Evolutionary conservation across 2,113 vertebrate genomes (phyloP), one percentile per base, ranked within the genome.

Genomic region (Syngnathus typhle): DNA sequence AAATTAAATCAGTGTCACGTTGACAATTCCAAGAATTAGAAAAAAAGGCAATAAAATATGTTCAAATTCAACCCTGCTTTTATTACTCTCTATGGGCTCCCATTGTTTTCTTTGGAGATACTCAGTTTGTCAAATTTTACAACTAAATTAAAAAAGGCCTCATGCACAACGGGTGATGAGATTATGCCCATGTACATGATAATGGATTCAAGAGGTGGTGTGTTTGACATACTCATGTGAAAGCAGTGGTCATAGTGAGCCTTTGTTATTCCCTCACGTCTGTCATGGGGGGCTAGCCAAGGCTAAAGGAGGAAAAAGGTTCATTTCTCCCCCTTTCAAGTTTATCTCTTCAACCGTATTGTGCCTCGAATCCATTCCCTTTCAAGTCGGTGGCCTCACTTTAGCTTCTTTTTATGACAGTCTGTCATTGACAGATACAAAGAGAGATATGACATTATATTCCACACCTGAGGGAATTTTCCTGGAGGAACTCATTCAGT

Each of bases 281-380:
- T 47, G 68, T 74, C 70, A 74, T 63, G 60, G 62, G 56, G 68
- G 74, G 72, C 52, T 23, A 46, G 62, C 72, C 4, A 23, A 69
- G 68, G 72, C 72, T 55, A 73, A 61, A 66, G 60, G 51, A 49
- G 64, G 51, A 62, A 62, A 70, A 63, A 70, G 71, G 67, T 71
- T 85, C 81, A 83, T 78, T 77, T 59, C n/a, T 2, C 64, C 70
- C 61, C 60, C 74, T 81, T 83, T 79, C 47, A 76, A 38, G 77
- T 87, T 82, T 83, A 83, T 86, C 79, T 80, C 69, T 52, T 71
- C 59, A 41, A 69, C 70, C 85, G 76, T 62, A 85, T 79, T 82
- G 82, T 76, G 66, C 65, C 71, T 77, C 49, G 36, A 60, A 68
- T 83, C 63, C 73, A 81, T 70, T 82, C 68, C 43, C 66, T 82